Percentiles rank a stretch among this genome's conserved stretches.
phyloP scores from a whole-genome alignment of 2,113 vertebrate genomes.

The Anas platyrhynchos region DNA sequence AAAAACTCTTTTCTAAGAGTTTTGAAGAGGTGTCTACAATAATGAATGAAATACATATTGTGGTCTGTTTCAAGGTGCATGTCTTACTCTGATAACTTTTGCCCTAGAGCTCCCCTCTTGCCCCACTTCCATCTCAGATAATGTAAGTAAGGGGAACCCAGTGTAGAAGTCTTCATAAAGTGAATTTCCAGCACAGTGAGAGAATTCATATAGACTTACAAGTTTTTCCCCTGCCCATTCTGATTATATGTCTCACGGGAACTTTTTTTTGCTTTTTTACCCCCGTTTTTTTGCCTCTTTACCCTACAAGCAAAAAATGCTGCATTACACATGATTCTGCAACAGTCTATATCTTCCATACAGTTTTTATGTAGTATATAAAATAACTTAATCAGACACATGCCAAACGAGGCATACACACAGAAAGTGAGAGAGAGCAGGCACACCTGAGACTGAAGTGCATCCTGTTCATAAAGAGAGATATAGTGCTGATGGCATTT shows the following conservation, averaged over 20 bases:
- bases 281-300: background rate
- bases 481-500: conserved; percentile 78
- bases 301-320: background rate
- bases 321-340: background rate
- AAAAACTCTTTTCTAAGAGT: background rate
- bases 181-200: background rate
- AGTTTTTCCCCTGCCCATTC: background rate
- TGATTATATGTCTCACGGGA: background rate
- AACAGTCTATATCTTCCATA: background rate
- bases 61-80: background rate
- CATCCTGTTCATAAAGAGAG: conserved; percentile 70
- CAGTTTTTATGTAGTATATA: background rate
- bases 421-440: conserved; percentile 36
- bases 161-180: background rate
- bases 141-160: background rate
- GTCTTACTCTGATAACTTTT: background rate
- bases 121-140: background rate
- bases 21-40: background rate
- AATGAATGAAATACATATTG: conserved; percentile 29
- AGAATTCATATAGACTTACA: background rate
- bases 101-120: background rate
- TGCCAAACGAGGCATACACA: background rate
- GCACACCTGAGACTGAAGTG: conserved; percentile 58
- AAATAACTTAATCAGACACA: conserved; percentile 28
- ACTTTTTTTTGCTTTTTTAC: background rate